Conservation (phyloP, 2,888 invertebrate species). For the Tethea ocularis region DNA sequence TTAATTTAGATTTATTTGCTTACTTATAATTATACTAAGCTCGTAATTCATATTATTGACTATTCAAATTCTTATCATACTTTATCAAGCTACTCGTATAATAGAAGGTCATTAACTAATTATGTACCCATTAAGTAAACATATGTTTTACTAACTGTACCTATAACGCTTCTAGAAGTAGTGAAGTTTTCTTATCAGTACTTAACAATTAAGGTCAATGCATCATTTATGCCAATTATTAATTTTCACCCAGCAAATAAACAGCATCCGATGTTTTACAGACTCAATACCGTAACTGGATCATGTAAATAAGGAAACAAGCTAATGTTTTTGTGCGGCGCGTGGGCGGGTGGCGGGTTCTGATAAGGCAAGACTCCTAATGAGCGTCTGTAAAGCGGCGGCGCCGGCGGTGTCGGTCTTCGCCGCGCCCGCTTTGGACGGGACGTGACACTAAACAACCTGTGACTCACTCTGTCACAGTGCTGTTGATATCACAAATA, state of each 20-base stretch:
- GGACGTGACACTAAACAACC: background rate
- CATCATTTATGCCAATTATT: too few relatives aligned
- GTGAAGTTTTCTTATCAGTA: too few relatives aligned
- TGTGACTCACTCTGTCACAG: background rate
- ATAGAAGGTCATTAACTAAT: too few relatives aligned
- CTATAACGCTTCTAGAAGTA: too few relatives aligned
- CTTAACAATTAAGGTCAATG: too few relatives aligned
- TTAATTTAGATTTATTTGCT: background rate
- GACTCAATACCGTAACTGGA: background rate
- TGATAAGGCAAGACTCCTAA: constrained; percentile 1
- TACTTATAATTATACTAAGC: background rate
- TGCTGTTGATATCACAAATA: background rate
- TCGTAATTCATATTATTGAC: background rate
- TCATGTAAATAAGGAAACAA: background rate
- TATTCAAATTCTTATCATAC: background rate
- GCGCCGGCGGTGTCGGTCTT: background rate
- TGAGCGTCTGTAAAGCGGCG: background rate
- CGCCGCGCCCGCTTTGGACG: background rate
- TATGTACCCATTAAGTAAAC: too few relatives aligned
- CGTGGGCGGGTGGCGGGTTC: background rate
- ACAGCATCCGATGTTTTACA: background rate
- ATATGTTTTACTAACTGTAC: too few relatives aligned
- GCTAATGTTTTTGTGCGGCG: background rate
- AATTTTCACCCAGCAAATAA: background rate
- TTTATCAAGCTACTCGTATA: too few relatives aligned